These are phyloP conservation scores for Scaptomyza graminum DNA, from an alignment of 1,140 invertebrate genomes.

Conservation along the genomic window DNA sequence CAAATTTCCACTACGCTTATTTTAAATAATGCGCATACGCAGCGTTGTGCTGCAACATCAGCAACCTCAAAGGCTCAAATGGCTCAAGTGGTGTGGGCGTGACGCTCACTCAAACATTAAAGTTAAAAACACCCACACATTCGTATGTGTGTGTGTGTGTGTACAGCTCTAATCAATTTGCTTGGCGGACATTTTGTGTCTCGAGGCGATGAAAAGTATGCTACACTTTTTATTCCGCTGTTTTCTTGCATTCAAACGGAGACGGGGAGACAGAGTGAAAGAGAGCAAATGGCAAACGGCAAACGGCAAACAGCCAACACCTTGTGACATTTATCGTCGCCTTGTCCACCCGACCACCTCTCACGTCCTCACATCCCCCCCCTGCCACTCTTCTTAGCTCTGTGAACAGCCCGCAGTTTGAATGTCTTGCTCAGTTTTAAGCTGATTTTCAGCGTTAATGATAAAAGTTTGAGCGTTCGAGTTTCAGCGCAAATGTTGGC, in stretches of 20 bases:
- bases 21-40: slow-evolving; percentile 73
- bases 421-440: slow-evolving; percentile 58
- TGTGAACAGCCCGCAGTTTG: not conserved
- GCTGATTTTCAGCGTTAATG: slow-evolving; percentile 75
- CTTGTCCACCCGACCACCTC: slow-evolving; percentile 27
- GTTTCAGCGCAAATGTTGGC: not conserved
- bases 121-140: slow-evolving; percentile 28
- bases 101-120: slow-evolving; percentile 29
- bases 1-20: slow-evolving; percentile 64
- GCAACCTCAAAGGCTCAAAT: slow-evolving; percentile 57
- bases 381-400: not conserved
- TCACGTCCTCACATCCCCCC: not conserved
- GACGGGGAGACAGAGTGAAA: not conserved
- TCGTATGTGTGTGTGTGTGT: slow-evolving; percentile 8
- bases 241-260: not conserved
- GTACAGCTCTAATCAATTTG: slow-evolving; percentile 63
- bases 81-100: slow-evolving; percentile 60
- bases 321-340: slow-evolving; percentile 72
- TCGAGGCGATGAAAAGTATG: slow-evolving; percentile 50
- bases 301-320: slow-evolving; percentile 46
- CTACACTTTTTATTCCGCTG: slow-evolving; percentile 36
- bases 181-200: slow-evolving; percentile 49
- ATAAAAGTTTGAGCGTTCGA: slow-evolving; percentile 66
- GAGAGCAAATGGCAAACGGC: not conserved
- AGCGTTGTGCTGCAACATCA: slow-evolving; percentile 54